Conservation (phyloP, 2,113 vertebrate species). For the Paralichthys olivaceus region DNA sequence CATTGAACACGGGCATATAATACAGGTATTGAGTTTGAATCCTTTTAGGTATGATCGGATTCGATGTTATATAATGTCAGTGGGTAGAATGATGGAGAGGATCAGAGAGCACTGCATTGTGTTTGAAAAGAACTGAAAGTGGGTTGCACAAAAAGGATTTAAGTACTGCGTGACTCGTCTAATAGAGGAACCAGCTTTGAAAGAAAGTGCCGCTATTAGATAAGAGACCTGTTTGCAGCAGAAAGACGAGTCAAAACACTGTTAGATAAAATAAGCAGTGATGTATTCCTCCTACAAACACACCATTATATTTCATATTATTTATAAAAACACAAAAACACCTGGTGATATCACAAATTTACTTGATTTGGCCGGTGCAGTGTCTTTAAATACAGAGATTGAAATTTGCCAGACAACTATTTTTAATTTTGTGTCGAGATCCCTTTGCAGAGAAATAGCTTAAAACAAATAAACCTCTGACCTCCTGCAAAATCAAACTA, state of each 20-base stretch:
- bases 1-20: conserved; percentile 35
- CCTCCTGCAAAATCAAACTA: background rate
- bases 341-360: no score
- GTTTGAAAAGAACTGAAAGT: conserved; percentile 76
- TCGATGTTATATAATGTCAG: conserved; percentile 74
- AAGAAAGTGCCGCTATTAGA: conserved; percentile 62
- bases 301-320: conserved; percentile 4
- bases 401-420: no score
- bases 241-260: conserved; percentile 37
- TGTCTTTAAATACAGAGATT: background rate
- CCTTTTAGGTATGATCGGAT: conserved; percentile 74
- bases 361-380: no score
- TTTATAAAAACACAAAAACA: background rate
- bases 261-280: conserved; percentile 38
- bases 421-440: background rate
- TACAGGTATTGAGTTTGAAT: conserved; percentile 54
- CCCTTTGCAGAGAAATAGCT: background rate
- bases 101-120: conserved; percentile 65
- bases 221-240: conserved; percentile 64
- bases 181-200: conserved; percentile 63
- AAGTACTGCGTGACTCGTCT: conserved; percentile 69
- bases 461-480: background rate
- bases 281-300: conserved; percentile 19
- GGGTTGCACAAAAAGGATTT: conserved; percentile 74
- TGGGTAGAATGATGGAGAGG: conserved; percentile 75